Conservation (phyloP, 2,113 vertebrate genomes). For the Caracal caracal region DNA sequence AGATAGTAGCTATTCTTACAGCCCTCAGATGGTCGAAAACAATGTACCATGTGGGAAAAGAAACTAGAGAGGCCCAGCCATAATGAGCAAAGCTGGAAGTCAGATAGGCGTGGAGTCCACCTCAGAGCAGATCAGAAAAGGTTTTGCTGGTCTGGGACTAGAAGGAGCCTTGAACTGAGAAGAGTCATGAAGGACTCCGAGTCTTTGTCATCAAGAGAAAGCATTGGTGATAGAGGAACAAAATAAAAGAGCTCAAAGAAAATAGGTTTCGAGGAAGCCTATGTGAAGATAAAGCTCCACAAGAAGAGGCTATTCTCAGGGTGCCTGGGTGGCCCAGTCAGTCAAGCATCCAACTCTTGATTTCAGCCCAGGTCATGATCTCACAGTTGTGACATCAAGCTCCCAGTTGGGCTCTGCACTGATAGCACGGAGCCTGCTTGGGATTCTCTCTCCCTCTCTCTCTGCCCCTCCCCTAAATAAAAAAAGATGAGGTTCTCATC, state of each 20-base stretch:
- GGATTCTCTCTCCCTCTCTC: too few relatives aligned
- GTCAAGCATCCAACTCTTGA: too few relatives aligned
- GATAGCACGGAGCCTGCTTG: too few relatives aligned
- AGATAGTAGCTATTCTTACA: neutral
- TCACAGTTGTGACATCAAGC: too few relatives aligned
- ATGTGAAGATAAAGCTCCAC: neutral
- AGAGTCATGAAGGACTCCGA: neutral
- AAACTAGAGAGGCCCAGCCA: neutral
- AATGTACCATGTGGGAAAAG: neutral
- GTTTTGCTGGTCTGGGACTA: neutral
- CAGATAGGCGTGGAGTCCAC: fast-evolving
- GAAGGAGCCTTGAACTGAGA: neutral
- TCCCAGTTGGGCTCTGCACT: too few relatives aligned
- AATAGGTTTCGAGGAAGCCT: neutral
- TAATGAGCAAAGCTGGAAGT: neutral
- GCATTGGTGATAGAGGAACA: neutral
- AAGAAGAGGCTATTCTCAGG: too few relatives aligned
- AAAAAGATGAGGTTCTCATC: neutral
- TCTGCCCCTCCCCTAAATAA: too few relatives aligned
- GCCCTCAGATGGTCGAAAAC: neutral
- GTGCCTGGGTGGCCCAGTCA: too few relatives aligned
- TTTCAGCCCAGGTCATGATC: too few relatives aligned
- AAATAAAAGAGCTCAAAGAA: neutral
- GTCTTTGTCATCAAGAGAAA: neutral
- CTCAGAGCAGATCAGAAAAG: neutral